Evolutionary conservation across 2,888 invertebrate species (phyloP).

Genomic region (Cotesia congregata): DNA sequence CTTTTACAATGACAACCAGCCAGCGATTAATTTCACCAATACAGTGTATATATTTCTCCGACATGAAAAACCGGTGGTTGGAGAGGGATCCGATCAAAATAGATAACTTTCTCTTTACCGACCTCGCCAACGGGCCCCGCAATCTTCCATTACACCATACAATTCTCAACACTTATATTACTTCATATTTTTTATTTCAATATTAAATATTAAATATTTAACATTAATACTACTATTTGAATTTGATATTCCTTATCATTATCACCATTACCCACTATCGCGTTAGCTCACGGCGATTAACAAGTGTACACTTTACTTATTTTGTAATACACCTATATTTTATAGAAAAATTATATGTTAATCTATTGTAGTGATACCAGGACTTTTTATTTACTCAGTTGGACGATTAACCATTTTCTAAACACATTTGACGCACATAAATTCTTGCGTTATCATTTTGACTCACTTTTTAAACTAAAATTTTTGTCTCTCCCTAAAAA

Average conservation of each 20-base stretch:
- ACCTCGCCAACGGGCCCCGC: conserved; percentile 15
- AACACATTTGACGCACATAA: conserved; percentile 1
- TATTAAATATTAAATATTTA: not conserved
- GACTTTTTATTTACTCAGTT: conserved; percentile 14
- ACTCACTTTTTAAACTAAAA: too few relatives aligned
- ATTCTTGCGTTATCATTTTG: conserved; percentile 9
- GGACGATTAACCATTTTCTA: not conserved
- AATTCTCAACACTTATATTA: not conserved
- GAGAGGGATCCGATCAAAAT: not conserved
- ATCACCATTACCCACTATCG: not conserved
- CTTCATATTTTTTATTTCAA: too few relatives aligned
- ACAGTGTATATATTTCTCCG: not conserved
- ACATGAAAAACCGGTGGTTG: not conserved
- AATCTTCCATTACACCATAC: conserved; percentile 5
- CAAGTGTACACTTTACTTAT: not conserved
- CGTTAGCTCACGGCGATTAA: conserved; percentile 48
- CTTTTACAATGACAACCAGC: too few relatives aligned
- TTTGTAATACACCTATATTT: too few relatives aligned
- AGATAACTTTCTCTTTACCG: conserved; percentile 17
- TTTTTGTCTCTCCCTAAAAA: not conserved
- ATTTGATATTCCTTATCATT: not conserved
- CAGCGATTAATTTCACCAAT: not conserved
- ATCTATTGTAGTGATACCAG: not conserved
- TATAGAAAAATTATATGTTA: too few relatives aligned
- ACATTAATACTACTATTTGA: not conserved